Evolutionary conservation across 2,113 vertebrate species (phyloP).

Genomic region (Percina caprodes): DNA sequence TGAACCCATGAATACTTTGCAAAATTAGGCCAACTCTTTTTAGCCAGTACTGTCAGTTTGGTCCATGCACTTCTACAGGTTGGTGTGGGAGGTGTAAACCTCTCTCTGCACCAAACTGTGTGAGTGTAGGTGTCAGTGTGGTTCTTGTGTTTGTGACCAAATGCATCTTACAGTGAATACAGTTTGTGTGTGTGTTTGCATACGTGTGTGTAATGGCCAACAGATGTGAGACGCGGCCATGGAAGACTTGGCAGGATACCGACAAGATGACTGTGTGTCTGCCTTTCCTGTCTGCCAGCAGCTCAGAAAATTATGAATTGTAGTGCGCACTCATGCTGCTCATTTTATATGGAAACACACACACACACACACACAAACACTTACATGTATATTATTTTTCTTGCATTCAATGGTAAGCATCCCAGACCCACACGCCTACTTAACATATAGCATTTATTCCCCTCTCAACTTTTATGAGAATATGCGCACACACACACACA

Average conservation of each 20-base stretch:
- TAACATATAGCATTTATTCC: conserved; percentile 53
- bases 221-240: conserved; percentile 57
- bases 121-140: conserved; percentile 42
- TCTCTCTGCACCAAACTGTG: conserved; percentile 1
- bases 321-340: conserved; percentile 14
- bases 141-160: conserved; percentile 4
- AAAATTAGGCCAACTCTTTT: background rate
- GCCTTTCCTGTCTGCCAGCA: conserved; percentile 57
- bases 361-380: conserved; percentile 35
- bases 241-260: conserved; percentile 52
- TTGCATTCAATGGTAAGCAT: conserved; percentile 39
- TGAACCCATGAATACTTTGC: conserved; percentile 11
- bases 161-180: background rate
- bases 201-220: conserved; percentile 48
- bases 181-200: conserved; percentile 24
- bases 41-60: conserved; percentile 1
- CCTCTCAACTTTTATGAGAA: conserved; percentile 62
- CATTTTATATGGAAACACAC: conserved; percentile 55
- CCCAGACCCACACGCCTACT: conserved; percentile 1
- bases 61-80: conserved; percentile 19
- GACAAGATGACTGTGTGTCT: conserved; percentile 73
- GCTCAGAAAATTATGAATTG: conserved; percentile 66
- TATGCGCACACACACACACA: conserved; percentile 1
- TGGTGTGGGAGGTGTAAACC: conserved; percentile 10
- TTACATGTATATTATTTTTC: conserved; percentile 45